These are phyloP conservation scores for Platysternon megacephalum DNA, from an alignment of 2,113 vertebrate genomes.

Conservation along the genomic window DNA sequence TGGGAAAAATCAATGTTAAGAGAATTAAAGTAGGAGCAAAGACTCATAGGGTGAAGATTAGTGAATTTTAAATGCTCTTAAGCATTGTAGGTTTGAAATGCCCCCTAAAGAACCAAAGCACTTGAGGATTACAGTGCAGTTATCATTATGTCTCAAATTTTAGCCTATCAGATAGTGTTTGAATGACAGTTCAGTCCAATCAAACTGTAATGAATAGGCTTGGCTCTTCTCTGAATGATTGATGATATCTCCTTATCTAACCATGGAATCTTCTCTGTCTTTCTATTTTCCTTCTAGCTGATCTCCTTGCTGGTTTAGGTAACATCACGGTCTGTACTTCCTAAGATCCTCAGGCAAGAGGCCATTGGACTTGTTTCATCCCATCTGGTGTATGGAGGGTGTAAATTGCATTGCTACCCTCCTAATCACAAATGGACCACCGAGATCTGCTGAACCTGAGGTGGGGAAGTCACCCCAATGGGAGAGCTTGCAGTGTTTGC, in stretches of 20 bases:
- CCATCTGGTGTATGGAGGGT: not conserved
- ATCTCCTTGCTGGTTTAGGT: not conserved
- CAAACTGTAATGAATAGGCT: not conserved
- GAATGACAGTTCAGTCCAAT: not conserved
- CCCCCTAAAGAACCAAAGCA: not conserved
- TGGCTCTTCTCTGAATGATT: not conserved
- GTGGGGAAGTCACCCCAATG: not conserved
- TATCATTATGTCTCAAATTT: not conserved
- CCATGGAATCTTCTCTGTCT: not conserved
- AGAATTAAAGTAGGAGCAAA: not conserved
- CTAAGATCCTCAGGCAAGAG: not conserved
- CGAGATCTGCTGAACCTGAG: rapidly evolving
- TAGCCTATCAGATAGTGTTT: not conserved
- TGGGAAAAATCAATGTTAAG: not conserved
- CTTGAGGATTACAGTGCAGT: not conserved
- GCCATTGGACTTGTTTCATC: not conserved
- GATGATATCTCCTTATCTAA: not conserved
- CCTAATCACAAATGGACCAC: not conserved
- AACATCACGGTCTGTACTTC: not conserved
- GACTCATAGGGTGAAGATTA: not conserved
- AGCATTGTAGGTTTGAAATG: not conserved
- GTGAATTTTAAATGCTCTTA: not conserved
- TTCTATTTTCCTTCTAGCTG: not conserved
- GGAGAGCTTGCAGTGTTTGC: not conserved
- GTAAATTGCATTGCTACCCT: not conserved